phyloP scores from a whole-genome alignment of 2,888 invertebrate genomes.

The Synanthedon andrenaeformis region DNA sequence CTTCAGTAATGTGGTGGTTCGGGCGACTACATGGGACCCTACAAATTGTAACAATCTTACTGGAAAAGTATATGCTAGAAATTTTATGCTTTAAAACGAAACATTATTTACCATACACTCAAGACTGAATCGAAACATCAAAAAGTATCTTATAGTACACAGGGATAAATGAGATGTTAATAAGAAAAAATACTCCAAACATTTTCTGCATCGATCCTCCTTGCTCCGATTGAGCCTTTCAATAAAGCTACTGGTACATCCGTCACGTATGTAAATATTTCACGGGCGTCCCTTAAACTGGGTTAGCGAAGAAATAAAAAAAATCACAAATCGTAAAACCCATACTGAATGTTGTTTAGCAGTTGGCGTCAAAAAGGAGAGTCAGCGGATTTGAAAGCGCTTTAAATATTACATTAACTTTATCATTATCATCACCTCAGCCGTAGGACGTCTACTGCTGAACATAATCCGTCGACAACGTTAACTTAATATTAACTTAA shows the following conservation, averaged over 20 bases:
- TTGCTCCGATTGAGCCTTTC: background rate
- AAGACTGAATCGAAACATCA: background rate
- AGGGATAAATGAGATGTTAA: background rate
- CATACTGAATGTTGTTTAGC: slow-evolving; percentile 3
- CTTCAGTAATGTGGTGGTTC: too few relatives aligned
- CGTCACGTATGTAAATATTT: slow-evolving; percentile 2
- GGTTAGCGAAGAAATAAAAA: slow-evolving; percentile 2
- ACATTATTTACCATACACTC: too few relatives aligned
- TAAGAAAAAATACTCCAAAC: background rate
- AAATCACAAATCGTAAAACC: slow-evolving; percentile 6
- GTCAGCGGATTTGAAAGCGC: background rate
- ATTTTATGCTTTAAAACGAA: too few relatives aligned
- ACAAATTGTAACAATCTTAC: too few relatives aligned
- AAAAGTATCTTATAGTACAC: background rate
- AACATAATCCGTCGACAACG: too few relatives aligned
- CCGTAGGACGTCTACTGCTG: too few relatives aligned
- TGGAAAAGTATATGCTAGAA: too few relatives aligned
- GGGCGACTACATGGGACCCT: too few relatives aligned
- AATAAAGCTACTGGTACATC: background rate
- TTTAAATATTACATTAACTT: too few relatives aligned
- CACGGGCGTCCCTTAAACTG: slow-evolving; percentile 1
- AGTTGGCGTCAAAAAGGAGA: background rate
- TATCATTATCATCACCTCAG: too few relatives aligned
- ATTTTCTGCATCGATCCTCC: background rate
- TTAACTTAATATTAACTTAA: too few relatives aligned